phyloP scores from a whole-genome alignment of 37 sponge, comb jelly and placozoan genomes.

The Mnemiopsis leidyi region DNA sequence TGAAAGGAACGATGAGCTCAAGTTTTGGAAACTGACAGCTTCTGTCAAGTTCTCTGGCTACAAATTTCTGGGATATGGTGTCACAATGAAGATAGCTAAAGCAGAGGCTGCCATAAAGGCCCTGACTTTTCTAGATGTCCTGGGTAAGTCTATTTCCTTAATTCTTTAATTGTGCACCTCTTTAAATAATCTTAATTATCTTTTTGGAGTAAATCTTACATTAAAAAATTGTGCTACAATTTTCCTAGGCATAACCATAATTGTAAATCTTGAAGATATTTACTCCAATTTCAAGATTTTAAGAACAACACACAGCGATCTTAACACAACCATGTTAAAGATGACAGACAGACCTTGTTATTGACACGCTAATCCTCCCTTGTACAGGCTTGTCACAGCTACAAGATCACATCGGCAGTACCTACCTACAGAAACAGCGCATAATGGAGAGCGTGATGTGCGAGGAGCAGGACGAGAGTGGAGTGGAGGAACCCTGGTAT shows the following conservation, averaged over 20 bases:
- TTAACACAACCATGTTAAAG: too few species aligned
- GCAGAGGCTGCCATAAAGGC: slow-evolving; percentile 37
- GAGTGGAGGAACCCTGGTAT: slow-evolving; percentile 33
- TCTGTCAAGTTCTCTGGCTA: slow-evolving; percentile 39
- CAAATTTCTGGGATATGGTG: slow-evolving; percentile 38
- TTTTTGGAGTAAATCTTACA: too few species aligned
- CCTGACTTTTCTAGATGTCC: slow-evolving; percentile 17
- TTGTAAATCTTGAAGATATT: too few species aligned
- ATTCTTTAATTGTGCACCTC: too few species aligned
- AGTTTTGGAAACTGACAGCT: slow-evolving; percentile 25
- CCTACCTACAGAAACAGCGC: neutral
- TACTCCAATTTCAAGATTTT: too few species aligned
- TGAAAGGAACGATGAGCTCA: slow-evolving; percentile 10
- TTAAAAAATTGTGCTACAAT: too few species aligned
- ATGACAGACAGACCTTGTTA: too few species aligned
- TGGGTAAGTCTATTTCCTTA: too few species aligned
- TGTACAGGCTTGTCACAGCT: neutral
- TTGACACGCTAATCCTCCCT: too few species aligned
- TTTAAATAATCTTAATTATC: too few species aligned
- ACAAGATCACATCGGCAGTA: neutral
- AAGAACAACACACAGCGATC: too few species aligned
- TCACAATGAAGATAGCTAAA: slow-evolving; percentile 26
- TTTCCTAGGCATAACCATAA: too few species aligned
- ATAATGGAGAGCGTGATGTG: neutral
- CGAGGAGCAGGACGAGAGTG: neutral